These are phyloP conservation scores for Myotis yumanensis DNA, from an alignment of 2,113 vertebrate species.

Conservation along the genomic window DNA sequence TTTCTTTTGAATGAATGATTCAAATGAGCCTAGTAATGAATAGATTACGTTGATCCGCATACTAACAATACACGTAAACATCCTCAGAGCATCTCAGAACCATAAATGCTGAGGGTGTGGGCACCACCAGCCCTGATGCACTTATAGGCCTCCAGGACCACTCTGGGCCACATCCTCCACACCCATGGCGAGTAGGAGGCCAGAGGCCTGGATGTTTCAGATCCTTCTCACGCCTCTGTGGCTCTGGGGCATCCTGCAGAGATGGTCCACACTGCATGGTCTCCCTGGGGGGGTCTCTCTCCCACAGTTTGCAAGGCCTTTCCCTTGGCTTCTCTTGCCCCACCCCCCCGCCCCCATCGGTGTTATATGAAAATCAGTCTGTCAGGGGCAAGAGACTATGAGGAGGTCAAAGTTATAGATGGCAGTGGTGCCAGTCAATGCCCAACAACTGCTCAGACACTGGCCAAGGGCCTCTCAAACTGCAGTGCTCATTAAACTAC, in stretches of 20 bases:
- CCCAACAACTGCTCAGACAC: not conserved
- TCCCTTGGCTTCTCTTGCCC: not conserved
- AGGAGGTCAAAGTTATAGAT: not conserved
- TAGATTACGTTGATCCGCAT: not conserved
- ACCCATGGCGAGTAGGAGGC: not conserved
- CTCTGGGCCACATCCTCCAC: not conserved
- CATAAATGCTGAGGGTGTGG: rapidly evolving
- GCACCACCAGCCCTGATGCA: not conserved
- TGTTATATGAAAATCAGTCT: not conserved
- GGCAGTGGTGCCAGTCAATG: not conserved
- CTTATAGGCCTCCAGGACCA: not conserved
- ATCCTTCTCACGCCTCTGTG: not conserved
- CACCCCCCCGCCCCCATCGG: not conserved
- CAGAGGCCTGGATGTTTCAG: not conserved
- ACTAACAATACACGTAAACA: not conserved
- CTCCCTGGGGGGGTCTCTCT: not conserved
- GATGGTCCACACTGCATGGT: not conserved
- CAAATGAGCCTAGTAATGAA: no score
- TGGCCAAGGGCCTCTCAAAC: not conserved
- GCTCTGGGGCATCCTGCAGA: not conserved
- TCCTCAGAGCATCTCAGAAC: not conserved
- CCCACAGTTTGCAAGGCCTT: not conserved
- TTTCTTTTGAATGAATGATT: not conserved
- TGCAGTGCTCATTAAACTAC: not conserved
- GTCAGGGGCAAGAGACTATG: not conserved